A percentile compares a stretch with the other conserved stretches of the same genome.
Conservation (phyloP, 2,888 invertebrate genomes). For the Leucania comma region DNA sequence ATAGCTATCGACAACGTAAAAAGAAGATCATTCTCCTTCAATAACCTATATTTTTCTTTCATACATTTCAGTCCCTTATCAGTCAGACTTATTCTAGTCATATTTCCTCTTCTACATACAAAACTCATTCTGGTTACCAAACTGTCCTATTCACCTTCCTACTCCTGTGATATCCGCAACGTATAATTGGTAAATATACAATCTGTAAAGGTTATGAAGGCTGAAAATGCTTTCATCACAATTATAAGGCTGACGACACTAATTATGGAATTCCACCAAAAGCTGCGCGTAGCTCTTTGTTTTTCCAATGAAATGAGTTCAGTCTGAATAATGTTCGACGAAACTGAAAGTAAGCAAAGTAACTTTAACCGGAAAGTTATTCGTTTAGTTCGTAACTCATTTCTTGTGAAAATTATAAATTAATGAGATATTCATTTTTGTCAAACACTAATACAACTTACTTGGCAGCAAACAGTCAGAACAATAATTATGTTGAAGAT, state of each 20-base stretch:
- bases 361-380: slow-evolving; percentile 15
- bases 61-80: background rate
- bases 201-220: too few relatives aligned
- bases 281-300: background rate
- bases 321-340: background rate
- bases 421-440: background rate
- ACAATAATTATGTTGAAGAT: background rate
- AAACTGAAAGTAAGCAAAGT: slow-evolving; percentile 18
- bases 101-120: background rate
- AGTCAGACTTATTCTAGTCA: background rate
- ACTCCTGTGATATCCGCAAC: too few relatives aligned
- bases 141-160: too few relatives aligned
- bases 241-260: background rate
- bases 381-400: background rate
- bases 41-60: background rate
- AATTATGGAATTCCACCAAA: background rate
- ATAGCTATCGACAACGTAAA: background rate
- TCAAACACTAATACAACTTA: background rate
- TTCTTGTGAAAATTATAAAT: background rate
- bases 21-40: background rate
- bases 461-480: background rate
- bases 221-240: background rate
- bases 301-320: background rate
- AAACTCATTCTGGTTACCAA: background rate
- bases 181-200: too few relatives aligned